These are phyloP conservation scores for Drosophila anomalata DNA, from an alignment of 2,888 invertebrate genomes.

Conservation along the genomic window DNA sequence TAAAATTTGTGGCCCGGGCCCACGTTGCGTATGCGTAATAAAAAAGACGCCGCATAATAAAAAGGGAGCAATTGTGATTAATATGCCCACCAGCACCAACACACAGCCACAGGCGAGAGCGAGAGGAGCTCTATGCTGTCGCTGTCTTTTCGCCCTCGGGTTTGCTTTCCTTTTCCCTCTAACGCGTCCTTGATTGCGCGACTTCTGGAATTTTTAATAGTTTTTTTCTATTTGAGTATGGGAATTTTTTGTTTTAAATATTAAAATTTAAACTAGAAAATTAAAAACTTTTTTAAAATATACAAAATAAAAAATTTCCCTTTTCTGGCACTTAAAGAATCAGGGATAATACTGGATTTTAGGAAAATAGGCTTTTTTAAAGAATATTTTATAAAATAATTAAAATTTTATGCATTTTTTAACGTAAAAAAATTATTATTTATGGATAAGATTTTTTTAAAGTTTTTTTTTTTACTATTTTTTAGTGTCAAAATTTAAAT, in stretches of 20 bases:
- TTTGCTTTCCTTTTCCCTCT: not conserved
- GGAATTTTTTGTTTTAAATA: not conserved
- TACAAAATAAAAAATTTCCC: too few relatives aligned
- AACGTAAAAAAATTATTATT: too few relatives aligned
- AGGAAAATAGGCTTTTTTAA: too few relatives aligned
- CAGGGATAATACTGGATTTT: too few relatives aligned
- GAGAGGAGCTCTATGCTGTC: slow-evolving; percentile 3
- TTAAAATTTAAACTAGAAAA: too few relatives aligned
- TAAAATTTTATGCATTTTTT: too few relatives aligned
- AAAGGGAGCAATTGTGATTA: slow-evolving; percentile 47
- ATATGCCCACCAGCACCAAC: slow-evolving; percentile 35
- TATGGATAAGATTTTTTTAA: too few relatives aligned
- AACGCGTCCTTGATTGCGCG: slow-evolving; percentile 1
- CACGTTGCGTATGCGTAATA: slow-evolving; percentile 61
- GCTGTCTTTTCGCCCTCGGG: not conserved
- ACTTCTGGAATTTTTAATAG: not conserved
- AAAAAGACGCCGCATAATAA: slow-evolving; percentile 48
- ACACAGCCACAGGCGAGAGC: slow-evolving; percentile 17
- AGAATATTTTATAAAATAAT: too few relatives aligned
- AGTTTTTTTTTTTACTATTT: too few relatives aligned
- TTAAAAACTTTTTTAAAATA: too few relatives aligned
- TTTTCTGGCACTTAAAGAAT: too few relatives aligned
- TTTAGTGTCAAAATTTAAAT: too few relatives aligned
- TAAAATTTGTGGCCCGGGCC: slow-evolving; percentile 43
- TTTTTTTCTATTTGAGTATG: not conserved